phyloP scores from a whole-genome alignment of 2,888 invertebrate species.

The Drosophila neonasuta region DNA sequence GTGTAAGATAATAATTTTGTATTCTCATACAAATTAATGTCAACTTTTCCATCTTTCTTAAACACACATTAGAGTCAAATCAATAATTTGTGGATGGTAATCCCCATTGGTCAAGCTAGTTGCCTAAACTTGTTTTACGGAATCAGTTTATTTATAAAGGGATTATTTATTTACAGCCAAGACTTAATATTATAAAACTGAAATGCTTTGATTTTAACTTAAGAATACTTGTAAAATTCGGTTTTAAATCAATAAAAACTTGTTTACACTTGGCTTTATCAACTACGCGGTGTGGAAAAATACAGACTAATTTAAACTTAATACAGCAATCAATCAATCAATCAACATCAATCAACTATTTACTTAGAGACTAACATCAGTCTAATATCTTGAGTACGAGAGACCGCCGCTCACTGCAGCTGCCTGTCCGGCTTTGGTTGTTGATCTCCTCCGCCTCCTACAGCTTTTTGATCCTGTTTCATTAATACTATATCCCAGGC shows the following conservation, averaged over 20 bases:
- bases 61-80: no score
- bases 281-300: constrained; percentile 27
- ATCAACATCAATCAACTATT: constrained; percentile 17
- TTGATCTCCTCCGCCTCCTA: constrained; percentile 2
- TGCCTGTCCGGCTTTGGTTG: constrained; percentile 43
- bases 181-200: not conserved
- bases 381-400: constrained; percentile 44
- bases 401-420: constrained; percentile 45
- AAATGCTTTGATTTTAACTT: not conserved
- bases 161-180: constrained; percentile 2
- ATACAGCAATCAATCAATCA: constrained; percentile 31
- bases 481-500: constrained; percentile 73
- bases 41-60: no score
- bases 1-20: no score
- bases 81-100: no score
- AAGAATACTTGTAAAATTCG: not conserved
- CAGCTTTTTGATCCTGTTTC: constrained; percentile 15
- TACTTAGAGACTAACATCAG: constrained; percentile 58
- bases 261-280: constrained; percentile 3
- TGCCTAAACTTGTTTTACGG: not conserved
- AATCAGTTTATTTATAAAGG: not conserved
- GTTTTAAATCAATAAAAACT: not conserved
- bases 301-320: constrained; percentile 63
- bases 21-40: no score
- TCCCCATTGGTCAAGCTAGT: no score